Percentiles rank a stretch among this genome's conserved stretches.
Evolutionary conservation across 2,113 vertebrate genomes (phyloP).

Genomic region (Brachypodius melanocephalos): DNA sequence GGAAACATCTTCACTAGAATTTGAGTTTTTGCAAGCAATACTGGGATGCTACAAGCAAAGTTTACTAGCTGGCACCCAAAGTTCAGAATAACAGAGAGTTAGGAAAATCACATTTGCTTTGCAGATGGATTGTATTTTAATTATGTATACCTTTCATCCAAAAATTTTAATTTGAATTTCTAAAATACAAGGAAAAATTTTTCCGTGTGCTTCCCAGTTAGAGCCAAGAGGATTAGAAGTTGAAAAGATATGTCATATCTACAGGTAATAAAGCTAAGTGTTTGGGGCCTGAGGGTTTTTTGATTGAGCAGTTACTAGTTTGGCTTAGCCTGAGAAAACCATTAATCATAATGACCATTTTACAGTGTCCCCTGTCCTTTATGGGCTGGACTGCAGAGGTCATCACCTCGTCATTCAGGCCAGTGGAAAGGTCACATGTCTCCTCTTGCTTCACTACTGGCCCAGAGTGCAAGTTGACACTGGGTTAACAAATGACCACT

Average conservation of each 20-base stretch:
- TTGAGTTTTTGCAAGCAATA: neutral
- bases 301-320: neutral
- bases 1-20: neutral
- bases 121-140: neutral
- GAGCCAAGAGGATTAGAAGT: neutral
- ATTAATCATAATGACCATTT: conserved; percentile 58
- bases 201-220: neutral
- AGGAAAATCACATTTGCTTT: neutral
- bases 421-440: conserved; percentile 46
- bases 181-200: neutral
- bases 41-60: neutral
- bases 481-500: conserved; percentile 50
- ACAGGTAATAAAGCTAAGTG: conserved; percentile 4
- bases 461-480: conserved; percentile 5
- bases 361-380: conserved; percentile 30
- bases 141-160: neutral
- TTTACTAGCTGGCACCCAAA: neutral
- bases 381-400: conserved; percentile 34
- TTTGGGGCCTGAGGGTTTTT: neutral
- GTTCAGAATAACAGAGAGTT: neutral
- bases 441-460: conserved; percentile 49
- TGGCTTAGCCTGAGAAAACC: conserved; percentile 18
- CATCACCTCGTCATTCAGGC: conserved; percentile 47
- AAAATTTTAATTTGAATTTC: neutral
- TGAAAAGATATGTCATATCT: neutral